Percentiles rank a stretch among this genome's conserved stretches.
These are phyloP conservation scores for Imbricaverruca yamaguchii DNA, from an alignment of 2,888 invertebrate species.

Conservation along the genomic window DNA sequence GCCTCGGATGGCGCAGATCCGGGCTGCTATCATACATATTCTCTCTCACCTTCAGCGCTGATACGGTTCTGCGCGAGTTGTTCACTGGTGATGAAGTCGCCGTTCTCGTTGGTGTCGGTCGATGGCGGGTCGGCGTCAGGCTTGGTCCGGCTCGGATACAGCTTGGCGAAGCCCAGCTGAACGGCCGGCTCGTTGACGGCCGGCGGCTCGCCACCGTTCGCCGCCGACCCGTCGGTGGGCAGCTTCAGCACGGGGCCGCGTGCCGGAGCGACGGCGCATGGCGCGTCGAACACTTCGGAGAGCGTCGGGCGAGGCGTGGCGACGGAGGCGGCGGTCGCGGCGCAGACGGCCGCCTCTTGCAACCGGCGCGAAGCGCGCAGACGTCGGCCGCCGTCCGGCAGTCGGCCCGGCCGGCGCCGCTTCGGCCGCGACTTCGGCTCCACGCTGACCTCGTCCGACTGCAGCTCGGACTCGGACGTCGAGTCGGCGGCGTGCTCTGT, in stretches of 20 bases:
- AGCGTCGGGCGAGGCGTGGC: neutral
- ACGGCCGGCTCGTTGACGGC: neutral
- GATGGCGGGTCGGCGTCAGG: neutral
- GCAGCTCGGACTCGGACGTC: slow-evolving; percentile 11
- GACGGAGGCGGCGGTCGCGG: too few relatives aligned
- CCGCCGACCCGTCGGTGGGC: neutral
- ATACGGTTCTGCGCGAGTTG: slow-evolving; percentile 14
- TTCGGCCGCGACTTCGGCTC: neutral
- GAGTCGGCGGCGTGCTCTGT: neutral
- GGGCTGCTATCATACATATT: too few relatives aligned
- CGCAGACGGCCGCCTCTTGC: neutral
- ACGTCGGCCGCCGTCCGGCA: neutral
- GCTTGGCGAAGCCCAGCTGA: neutral
- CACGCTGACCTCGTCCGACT: neutral
- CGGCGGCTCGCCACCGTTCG: neutral
- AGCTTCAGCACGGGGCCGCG: neutral
- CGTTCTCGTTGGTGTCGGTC: too few relatives aligned
- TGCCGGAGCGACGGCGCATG: neutral
- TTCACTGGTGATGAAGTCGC: neutral
- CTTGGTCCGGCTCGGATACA: neutral
- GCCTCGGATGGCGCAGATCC: too few relatives aligned
- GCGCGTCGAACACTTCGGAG: neutral
- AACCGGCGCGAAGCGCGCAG: neutral
- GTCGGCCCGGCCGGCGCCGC: neutral
- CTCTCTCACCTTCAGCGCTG: slow-evolving; percentile 4